These are phyloP conservation scores for Cercopithecus mona DNA, from an alignment of 2,113 vertebrate species.

Conservation along the genomic window DNA sequence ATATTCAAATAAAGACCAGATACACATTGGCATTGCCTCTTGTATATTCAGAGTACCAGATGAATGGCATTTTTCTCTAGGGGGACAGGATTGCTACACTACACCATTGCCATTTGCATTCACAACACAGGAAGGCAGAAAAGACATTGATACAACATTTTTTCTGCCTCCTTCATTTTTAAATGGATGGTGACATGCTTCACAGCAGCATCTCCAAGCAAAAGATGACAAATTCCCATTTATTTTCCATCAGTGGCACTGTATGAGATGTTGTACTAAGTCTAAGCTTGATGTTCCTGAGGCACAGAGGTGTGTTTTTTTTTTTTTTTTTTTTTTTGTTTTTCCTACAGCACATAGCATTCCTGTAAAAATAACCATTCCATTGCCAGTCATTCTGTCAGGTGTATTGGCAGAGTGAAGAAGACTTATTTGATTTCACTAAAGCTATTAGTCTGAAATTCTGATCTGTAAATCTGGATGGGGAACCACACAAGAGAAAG, in stretches of 20 bases:
- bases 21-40: neutral
- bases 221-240: constrained; percentile 60
- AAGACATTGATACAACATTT: neutral
- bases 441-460: constrained; percentile 58
- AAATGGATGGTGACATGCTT: constrained; percentile 23
- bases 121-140: neutral
- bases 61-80: neutral
- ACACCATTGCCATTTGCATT: neutral
- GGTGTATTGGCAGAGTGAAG: constrained; percentile 30
- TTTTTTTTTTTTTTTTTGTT: constrained; percentile 31
- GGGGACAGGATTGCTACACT: neutral
- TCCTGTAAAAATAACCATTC: constrained; percentile 22
- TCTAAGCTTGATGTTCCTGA: neutral
- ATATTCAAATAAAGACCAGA: neutral
- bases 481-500: neutral
- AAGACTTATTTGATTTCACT: constrained; percentile 60
- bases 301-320: neutral
- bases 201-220: constrained; percentile 41
- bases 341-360: neutral
- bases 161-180: constrained; percentile 51
- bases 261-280: neutral
- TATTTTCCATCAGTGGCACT: constrained; percentile 17
- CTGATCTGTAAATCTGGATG: constrained; percentile 47
- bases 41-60: neutral
- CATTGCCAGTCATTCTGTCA: neutral